Base-by-base conservation (phyloP, 2,888 invertebrate genomes). In the Acheta domesticus region DNA sequence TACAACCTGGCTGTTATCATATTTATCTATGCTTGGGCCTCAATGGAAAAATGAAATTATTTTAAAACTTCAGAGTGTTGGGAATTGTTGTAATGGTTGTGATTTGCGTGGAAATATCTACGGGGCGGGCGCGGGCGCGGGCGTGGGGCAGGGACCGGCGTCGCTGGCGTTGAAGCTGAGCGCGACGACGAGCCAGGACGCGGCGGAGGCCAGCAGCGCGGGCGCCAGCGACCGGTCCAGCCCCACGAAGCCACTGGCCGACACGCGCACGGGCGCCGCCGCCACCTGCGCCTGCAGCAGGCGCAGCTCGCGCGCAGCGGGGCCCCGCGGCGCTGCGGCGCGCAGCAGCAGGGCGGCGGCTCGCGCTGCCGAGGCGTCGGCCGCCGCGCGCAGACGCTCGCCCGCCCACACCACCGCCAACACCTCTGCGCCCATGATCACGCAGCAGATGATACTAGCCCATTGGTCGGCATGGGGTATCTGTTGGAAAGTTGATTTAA, bases 261-360 rank as follows among this genome's bases (percentile, higher is more conserved):
- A 62, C 62, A 8, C 16, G 62, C 16, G 14, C 62, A 62, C 62
- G 62, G 14, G 62, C n/a, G 62, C 14, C 14, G 62, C 62, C n/a
- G n/a, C n/a, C 62, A n/a, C 62, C 62, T 62, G n/a, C 62, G 62
- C 62, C 62, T 62, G n/a, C 14, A 62, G 62, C 62, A 62, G 62
- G n/a, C 62, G 62, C 62, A 62, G 62, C 62, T 62, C 62, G 14
- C n/a, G 62, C 62, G n/a, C 62, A 12, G 14, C 16, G 16, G 16
- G 16, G n/a, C 62, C 62, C 14, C 62, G 62, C 16, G 62, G 16
- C 14, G 62, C 62, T 3, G 62, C 16, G 16, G 16, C 14, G 14
- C 62, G 62, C n/a, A 62, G 62, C n/a, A 62, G n/a, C 62, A 16
- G 16, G 0, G 62, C 62, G 14, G 62, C 62, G n/a, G 62, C 62